These are phyloP conservation scores for Hypothenemus hampei DNA, from an alignment of 1,140 invertebrate species.

Conservation along the genomic window DNA sequence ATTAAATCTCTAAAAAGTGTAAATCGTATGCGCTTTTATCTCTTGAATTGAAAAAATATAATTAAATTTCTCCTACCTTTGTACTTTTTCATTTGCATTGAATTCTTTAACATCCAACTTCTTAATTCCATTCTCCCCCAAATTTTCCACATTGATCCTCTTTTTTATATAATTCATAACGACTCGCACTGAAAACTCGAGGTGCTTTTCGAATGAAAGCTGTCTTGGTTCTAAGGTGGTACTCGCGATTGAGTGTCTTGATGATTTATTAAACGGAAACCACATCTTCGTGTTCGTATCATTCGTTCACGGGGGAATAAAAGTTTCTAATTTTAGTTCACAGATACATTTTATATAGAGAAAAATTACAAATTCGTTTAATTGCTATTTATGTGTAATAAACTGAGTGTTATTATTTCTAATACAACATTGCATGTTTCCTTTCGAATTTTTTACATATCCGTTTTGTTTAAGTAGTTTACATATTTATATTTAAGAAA, in stretches of 20 bases:
- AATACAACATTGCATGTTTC: background rate
- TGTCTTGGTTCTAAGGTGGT: background rate
- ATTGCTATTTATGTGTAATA: background rate
- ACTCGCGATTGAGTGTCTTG: background rate
- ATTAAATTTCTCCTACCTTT: no score
- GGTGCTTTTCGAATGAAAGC: background rate
- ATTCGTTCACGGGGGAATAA: background rate
- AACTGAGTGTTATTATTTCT: background rate
- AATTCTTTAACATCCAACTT: background rate
- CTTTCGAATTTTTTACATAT: background rate
- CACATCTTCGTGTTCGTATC: background rate
- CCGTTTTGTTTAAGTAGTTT: no score
- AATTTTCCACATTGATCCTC: conserved; percentile 4
- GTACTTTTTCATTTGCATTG: conserved; percentile 5
- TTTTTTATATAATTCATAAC: conserved; percentile 9
- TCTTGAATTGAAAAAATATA: no score
- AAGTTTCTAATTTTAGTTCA: background rate
- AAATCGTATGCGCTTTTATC: no score
- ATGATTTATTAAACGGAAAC: background rate
- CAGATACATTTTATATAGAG: background rate
- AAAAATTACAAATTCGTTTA: background rate
- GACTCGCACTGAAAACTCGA: background rate
- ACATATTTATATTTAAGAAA: no score
- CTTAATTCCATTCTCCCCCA: conserved; percentile 6
- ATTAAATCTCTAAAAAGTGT: background rate